phyloP scores from a whole-genome alignment of 2,888 invertebrate species.

The Andrena bucephala region DNA sequence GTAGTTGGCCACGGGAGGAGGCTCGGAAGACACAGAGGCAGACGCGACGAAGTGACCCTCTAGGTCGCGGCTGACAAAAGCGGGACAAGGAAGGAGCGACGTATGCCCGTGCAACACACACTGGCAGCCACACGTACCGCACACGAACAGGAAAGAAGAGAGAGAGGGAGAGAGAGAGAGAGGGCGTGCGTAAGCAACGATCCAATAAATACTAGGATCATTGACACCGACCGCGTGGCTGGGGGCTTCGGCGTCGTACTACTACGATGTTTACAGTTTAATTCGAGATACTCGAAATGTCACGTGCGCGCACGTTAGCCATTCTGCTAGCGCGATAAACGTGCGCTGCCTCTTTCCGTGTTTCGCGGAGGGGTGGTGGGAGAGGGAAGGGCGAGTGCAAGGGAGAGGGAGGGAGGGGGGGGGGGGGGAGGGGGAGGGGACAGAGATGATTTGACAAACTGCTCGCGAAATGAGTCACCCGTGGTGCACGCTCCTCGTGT shows the following conservation, averaged over 20 bases:
- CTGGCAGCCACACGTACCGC: not conserved
- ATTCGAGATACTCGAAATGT: conserved; percentile 76
- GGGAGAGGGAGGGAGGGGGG: conserved; percentile 28
- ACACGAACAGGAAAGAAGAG: conserved; percentile 7
- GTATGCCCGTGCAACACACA: not conserved
- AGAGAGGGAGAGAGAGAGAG: conserved; percentile 9
- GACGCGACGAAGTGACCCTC: conserved; percentile 30
- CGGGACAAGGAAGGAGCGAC: conserved; percentile 42
- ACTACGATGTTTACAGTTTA: conserved; percentile 76
- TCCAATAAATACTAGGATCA: conserved; percentile 79
- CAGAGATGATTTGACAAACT: conserved; percentile 67
- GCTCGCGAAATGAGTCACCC: conserved; percentile 63
- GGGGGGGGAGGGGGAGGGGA: not conserved
- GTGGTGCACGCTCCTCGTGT: conserved; percentile 20
- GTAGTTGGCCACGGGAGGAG: conserved; percentile 11
- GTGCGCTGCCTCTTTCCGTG: conserved; percentile 29
- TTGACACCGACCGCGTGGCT: conserved; percentile 73
- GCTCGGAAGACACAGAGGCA: conserved; percentile 37
- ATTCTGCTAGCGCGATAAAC: conserved; percentile 58
- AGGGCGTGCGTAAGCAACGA: conserved; percentile 72
- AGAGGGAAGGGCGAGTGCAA: conserved; percentile 31
- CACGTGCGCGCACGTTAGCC: conserved; percentile 68
- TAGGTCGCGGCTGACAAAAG: conserved; percentile 47
- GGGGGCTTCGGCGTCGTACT: conserved; percentile 52
- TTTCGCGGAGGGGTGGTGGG: conserved; percentile 17